Conservation (phyloP, 2,888 invertebrate genomes). For the Bombylius discolor region DNA sequence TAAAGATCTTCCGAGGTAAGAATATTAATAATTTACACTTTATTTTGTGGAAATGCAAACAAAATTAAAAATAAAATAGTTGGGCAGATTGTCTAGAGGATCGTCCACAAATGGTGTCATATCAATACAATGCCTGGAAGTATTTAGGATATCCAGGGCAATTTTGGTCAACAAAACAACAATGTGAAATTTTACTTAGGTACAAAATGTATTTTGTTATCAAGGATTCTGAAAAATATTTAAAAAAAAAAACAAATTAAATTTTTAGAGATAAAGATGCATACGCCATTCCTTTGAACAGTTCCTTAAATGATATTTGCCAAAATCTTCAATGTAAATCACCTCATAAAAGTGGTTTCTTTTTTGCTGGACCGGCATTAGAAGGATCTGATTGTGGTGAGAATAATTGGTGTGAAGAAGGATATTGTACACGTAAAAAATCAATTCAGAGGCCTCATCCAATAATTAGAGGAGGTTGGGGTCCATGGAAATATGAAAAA, state of each 20-base stretch:
- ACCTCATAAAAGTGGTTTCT: constrained; percentile 59
- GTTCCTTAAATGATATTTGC: constrained; percentile 41
- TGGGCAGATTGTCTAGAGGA: constrained; percentile 56
- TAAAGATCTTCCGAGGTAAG: constrained; percentile 36
- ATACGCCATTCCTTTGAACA: constrained; percentile 35
- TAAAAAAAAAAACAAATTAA: neutral
- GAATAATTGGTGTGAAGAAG: constrained; percentile 54
- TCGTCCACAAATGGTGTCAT: constrained; percentile 37
- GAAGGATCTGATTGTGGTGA: constrained; percentile 63
- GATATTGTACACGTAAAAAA: constrained; percentile 42
- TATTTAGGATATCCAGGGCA: constrained; percentile 54
- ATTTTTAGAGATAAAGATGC: constrained; percentile 50
- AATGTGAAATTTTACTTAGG: constrained; percentile 54
- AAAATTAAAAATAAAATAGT: constrained; percentile 25
- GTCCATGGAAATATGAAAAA: constrained; percentile 45
- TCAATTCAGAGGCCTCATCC: constrained; percentile 27
- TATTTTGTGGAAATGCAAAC: too few species aligned
- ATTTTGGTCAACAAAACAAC: constrained; percentile 57
- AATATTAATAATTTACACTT: neutral
- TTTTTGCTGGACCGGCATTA: constrained; percentile 68
- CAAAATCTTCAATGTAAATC: constrained; percentile 56
- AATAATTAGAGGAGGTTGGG: constrained; percentile 45
- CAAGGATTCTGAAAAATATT: too few species aligned
- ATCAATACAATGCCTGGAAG: constrained; percentile 46
- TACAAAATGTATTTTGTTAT: neutral